phyloP scores from a whole-genome alignment of 92 coral and sea anemone species.

The Actinostola sp. region DNA sequence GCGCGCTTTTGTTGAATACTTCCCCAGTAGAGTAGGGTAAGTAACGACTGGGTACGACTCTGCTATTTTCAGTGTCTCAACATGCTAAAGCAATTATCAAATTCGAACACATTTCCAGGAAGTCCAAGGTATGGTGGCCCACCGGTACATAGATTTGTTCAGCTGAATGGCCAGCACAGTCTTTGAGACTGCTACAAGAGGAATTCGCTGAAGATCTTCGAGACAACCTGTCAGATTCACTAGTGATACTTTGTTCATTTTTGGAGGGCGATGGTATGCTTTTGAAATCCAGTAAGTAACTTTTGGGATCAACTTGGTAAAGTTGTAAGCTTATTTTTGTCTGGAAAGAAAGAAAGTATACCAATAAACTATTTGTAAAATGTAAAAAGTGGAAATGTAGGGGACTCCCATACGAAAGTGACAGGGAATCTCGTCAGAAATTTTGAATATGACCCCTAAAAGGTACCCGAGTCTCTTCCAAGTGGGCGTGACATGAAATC shows the following conservation, averaged over 20 bases:
- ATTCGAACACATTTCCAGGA: constrained; percentile 96
- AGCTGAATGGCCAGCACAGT: constrained; percentile 53
- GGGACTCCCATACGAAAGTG: too few species aligned
- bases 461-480: too few species aligned
- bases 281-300: constrained; percentile 92
- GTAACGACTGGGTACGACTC: too few species aligned
- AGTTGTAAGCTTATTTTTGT: constrained; percentile 89
- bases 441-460: too few species aligned
- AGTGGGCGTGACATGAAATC: too few species aligned
- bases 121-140: constrained; percentile 90
- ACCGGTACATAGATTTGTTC: constrained; percentile 35
- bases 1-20: too few species aligned
- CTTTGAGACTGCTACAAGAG: constrained; percentile 90
- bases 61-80: constrained; percentile 28
- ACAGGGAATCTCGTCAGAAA: too few species aligned
- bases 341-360: constrained; percentile 38
- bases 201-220: constrained; percentile 89
- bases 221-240: constrained; percentile 71
- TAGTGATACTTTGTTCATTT: constrained; percentile 12
- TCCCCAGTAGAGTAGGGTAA: too few species aligned
- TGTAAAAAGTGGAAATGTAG: too few species aligned
- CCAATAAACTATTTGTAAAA: neutral
- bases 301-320: constrained; percentile 96
- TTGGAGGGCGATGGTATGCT: constrained; percentile 77
- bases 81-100: constrained; percentile 94